phyloP scores from a whole-genome alignment of 2,113 vertebrate species.

The Grammomys surdaster region DNA sequence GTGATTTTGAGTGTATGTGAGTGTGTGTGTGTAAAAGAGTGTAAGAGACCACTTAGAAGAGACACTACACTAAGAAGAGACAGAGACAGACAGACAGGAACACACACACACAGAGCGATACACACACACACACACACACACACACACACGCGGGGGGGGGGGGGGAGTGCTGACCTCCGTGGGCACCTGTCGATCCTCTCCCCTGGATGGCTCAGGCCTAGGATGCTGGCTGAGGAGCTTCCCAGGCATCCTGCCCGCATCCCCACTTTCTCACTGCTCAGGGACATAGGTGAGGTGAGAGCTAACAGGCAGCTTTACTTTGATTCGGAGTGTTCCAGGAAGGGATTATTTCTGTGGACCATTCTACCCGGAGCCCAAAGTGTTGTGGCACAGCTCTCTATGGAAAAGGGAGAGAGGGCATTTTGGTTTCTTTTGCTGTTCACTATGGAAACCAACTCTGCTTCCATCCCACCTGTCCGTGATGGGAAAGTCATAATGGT shows the following conservation, averaged over 20 bases:
- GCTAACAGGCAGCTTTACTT: background rate
- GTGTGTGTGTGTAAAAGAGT: background rate
- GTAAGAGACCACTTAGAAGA: background rate
- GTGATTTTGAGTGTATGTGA: background rate
- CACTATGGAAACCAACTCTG: background rate
- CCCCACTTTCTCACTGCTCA: background rate
- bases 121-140: too few relatives aligned
- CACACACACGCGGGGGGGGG: background rate
- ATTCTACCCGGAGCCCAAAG: background rate
- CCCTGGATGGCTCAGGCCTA: background rate
- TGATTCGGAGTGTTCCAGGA: too few relatives aligned
- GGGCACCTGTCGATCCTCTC: background rate
- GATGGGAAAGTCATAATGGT: too few relatives aligned
- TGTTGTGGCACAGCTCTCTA: background rate
- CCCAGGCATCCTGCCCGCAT: accelerated
- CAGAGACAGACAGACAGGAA: too few relatives aligned
- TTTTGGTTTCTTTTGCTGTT: background rate
- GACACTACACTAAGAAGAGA: background rate
- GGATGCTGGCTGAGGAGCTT: background rate
- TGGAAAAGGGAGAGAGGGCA: background rate
- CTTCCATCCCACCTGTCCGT: background rate
- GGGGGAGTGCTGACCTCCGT: accelerated
- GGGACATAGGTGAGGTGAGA: background rate
- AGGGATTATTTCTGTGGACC: background rate
- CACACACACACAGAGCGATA: too few relatives aligned